These are phyloP conservation scores for Botrylloides violaceus DNA, from an alignment of 23 tunicate genomes.

Conservation along the genomic window DNA sequence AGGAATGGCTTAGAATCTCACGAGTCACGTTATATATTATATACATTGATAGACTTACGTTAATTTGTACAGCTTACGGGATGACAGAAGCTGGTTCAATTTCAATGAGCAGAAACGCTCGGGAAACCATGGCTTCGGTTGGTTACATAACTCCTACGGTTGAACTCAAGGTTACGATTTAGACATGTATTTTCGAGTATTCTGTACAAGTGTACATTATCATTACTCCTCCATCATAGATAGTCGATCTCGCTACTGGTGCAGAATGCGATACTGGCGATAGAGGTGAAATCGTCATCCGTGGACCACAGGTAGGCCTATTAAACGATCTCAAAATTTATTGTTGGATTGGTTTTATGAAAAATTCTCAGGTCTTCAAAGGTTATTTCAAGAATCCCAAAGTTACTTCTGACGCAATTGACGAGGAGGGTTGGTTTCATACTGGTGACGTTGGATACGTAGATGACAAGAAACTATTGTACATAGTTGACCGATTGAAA, in stretches of 20 bases:
- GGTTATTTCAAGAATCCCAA: slow-evolving; percentile 37
- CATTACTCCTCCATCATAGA: no score
- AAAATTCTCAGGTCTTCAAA: slow-evolving; percentile 23
- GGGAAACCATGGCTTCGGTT: slow-evolving; percentile 17
- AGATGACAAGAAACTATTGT: slow-evolving; percentile 37
- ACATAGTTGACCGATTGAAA: slow-evolving; percentile 56
- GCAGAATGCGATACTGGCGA: slow-evolving; percentile 29
- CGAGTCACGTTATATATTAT: no score
- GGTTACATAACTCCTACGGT: slow-evolving; percentile 29
- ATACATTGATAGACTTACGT: no score
- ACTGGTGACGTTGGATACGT: slow-evolving; percentile 76
- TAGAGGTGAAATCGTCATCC: slow-evolving; percentile 51
- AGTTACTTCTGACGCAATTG: slow-evolving; percentile 17
- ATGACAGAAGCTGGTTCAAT: not conserved
- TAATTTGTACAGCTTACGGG: not conserved
- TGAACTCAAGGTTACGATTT: slow-evolving; percentile 18
- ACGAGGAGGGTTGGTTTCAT: slow-evolving; percentile 63
- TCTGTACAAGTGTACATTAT: no score
- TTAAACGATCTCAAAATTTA: not conserved
- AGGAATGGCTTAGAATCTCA: no score
- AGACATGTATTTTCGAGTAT: no score
- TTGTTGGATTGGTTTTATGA: not conserved
- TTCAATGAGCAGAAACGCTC: not conserved
- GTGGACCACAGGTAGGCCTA: slow-evolving; percentile 45
- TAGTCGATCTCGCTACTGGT: slow-evolving; percentile 32